Conservation (phyloP, 1,140 invertebrate species). For the Frieseomelitta varia region DNA sequence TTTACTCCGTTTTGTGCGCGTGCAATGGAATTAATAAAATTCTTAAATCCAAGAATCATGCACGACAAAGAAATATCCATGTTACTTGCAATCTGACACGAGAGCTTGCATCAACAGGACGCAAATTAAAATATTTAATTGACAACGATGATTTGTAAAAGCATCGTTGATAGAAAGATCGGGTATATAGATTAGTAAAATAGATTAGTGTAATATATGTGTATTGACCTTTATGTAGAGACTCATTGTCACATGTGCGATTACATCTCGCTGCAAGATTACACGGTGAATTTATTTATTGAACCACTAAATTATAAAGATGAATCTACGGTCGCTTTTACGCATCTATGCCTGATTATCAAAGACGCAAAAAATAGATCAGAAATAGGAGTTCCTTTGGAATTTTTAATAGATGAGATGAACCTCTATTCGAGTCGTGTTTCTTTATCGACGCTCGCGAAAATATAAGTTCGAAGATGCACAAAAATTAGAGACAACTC, state of each 20-base stretch:
- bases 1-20: background rate
- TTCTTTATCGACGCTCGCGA: too few relatives aligned
- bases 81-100: background rate
- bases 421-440: too few relatives aligned
- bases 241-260: background rate
- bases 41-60: background rate
- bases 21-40: background rate
- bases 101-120: background rate
- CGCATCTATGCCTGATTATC: too few relatives aligned
- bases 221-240: background rate
- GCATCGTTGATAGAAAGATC: background rate
- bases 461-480: too few relatives aligned
- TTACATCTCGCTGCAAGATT: background rate
- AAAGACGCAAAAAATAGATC: too few relatives aligned
- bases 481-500: too few relatives aligned
- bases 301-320: background rate
- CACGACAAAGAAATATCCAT: background rate
- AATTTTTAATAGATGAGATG: too few relatives aligned
- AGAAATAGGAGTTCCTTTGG: too few relatives aligned
- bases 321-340: background rate
- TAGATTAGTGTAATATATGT: too few relatives aligned
- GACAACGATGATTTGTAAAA: background rate
- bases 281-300: background rate
- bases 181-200: too few relatives aligned
- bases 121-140: background rate